These are phyloP conservation scores for Euwallacea similis DNA, from an alignment of 1,140 invertebrate species.

Conservation along the genomic window DNA sequence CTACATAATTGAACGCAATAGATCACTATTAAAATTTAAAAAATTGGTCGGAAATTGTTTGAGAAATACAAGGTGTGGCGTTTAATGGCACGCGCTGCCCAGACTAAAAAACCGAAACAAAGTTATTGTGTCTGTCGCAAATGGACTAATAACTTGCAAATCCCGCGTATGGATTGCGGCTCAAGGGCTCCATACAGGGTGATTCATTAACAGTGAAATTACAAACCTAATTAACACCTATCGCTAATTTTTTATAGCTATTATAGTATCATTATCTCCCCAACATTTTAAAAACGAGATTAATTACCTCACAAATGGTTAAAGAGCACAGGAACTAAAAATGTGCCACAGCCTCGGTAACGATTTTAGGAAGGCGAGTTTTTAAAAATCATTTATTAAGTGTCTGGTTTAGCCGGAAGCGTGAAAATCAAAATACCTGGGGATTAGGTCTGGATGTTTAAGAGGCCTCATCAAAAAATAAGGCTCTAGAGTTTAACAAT, in stretches of 20 bases:
- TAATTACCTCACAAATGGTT: too few relatives aligned
- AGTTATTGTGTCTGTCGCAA: slow-evolving; percentile 35
- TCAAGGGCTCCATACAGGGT: slow-evolving; percentile 9
- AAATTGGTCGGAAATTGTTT: slow-evolving; percentile 20
- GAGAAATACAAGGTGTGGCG: slow-evolving; percentile 32
- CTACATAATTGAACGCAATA: neutral
- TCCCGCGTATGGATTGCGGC: neutral
- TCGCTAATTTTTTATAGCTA: too few relatives aligned
- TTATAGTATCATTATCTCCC: too few relatives aligned
- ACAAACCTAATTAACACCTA: too few relatives aligned
- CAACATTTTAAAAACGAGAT: too few relatives aligned
- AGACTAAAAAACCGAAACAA: slow-evolving; percentile 20
- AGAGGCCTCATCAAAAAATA: neutral
- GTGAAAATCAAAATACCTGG: neutral
- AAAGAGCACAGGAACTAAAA: too few relatives aligned
- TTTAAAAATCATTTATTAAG: slow-evolving; percentile 32
- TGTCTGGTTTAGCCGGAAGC: slow-evolving; percentile 25
- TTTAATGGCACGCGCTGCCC: slow-evolving; percentile 27
- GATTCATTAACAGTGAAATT: neutral
- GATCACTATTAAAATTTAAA: slow-evolving; percentile 4
- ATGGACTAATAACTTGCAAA: slow-evolving; percentile 32
- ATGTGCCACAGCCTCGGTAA: neutral
- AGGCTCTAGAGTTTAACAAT: neutral
- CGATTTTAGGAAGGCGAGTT: slow-evolving; percentile 20
- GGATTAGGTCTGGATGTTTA: neutral